phyloP scores from a whole-genome alignment of 2,113 vertebrate species.

The Erythrolamprus reginae region DNA sequence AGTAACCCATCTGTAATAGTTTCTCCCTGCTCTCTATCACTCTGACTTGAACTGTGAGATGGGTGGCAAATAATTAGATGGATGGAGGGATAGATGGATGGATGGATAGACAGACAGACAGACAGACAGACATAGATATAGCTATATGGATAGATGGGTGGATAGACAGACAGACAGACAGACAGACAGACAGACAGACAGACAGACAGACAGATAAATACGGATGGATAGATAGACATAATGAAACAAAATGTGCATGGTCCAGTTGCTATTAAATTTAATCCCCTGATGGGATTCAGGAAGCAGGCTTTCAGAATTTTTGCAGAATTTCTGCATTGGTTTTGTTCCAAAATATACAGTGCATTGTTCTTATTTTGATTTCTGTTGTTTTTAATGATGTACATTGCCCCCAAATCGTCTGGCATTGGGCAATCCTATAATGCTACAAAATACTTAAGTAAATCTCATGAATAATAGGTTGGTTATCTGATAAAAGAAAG shows the following conservation, averaged over 20 bases:
- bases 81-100: no score
- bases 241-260: not conserved
- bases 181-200: no score
- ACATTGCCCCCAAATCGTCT: not conserved
- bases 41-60: no score
- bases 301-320: not conserved
- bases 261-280: not conserved
- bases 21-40: not conserved
- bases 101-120: no score
- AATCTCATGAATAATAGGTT: not conserved
- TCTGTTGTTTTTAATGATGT: not conserved
- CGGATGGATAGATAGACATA: no score
- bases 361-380: not conserved
- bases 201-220: no score
- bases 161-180: no score
- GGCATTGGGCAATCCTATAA: not conserved
- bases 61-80: no score
- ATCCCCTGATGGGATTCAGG: not conserved
- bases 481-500: not conserved
- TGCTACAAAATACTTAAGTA: not conserved
- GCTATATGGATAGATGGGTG: no score
- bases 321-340: not conserved
- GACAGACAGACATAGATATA: fast-evolving
- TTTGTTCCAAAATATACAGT: not conserved
- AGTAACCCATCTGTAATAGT: not conserved